Evolutionary conservation across 2,113 vertebrate genomes (phyloP).

Genomic region (Guaruba guarouba): DNA sequence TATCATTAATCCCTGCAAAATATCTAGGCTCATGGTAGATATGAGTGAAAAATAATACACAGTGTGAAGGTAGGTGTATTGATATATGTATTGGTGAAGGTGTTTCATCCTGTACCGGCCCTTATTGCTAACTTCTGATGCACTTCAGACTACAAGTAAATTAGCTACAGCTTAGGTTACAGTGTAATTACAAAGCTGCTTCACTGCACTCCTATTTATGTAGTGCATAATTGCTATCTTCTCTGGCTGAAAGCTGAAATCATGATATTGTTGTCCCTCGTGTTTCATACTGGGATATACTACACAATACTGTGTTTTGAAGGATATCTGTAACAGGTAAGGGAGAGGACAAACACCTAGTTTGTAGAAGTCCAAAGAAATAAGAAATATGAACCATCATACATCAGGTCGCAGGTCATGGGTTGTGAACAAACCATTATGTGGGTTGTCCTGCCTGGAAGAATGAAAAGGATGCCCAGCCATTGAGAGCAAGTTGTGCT

Average conservation of each 20-base stretch:
- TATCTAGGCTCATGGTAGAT: conserved; percentile 65
- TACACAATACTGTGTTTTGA: neutral
- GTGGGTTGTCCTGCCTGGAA: neutral
- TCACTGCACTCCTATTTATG: neutral
- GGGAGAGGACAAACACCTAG: neutral
- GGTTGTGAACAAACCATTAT: neutral
- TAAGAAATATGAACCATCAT: neutral
- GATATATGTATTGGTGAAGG: neutral
- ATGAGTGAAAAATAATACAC: conserved; percentile 67
- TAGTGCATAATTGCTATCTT: neutral
- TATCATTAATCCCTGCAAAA: conserved; percentile 74
- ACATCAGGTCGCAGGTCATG: neutral
- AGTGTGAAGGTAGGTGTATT: conserved; percentile 4
- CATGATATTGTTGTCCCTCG: neutral
- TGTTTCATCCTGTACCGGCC: conserved; percentile 9
- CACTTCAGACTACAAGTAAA: conserved; percentile 19
- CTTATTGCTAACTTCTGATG: conserved; percentile 39
- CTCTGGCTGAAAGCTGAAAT: neutral
- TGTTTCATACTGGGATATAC: neutral
- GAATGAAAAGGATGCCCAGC: neutral
- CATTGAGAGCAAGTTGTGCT: neutral
- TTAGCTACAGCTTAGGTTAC: conserved; percentile 26
- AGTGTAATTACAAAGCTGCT: conserved; percentile 36
- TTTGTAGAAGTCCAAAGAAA: neutral
- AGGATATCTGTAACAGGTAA: neutral